Conservation (phyloP, 2,113 vertebrate genomes). For the Pipra filicauda region DNA sequence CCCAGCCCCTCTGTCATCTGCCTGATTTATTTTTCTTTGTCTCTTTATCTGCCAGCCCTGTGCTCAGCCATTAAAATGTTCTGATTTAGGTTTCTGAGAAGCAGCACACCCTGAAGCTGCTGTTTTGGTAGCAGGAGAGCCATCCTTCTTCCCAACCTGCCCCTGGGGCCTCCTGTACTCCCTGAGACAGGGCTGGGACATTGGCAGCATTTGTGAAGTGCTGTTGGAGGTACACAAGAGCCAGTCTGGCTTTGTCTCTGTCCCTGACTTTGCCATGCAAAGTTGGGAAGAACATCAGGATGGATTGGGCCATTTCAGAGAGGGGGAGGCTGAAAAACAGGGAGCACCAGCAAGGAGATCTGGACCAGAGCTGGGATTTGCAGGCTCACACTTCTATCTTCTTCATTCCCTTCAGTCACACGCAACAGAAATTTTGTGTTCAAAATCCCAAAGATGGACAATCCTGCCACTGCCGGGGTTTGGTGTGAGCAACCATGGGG, state of each 20-base stretch:
- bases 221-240: not conserved
- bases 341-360: not conserved
- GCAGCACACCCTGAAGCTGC: not conserved
- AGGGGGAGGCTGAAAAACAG: not conserved
- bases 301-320: not conserved
- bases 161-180: not conserved
- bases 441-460: not conserved
- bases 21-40: constrained; percentile 62
- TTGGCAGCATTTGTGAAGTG: not conserved
- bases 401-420: not conserved
- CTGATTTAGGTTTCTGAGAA: constrained; percentile 61
- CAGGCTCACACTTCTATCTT: not conserved
- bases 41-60: constrained; percentile 35
- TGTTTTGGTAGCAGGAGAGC: not conserved
- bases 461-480: not conserved
- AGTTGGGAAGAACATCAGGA: not conserved
- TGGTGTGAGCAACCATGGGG: not conserved
- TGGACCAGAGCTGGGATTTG: not conserved
- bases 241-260: not conserved
- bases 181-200: not conserved
- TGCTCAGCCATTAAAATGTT: constrained; percentile 34
- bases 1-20: constrained; percentile 53
- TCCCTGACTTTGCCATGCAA: not conserved
- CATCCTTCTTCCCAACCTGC: constrained; percentile 9
- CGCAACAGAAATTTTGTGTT: not conserved